Evolutionary conservation across 2,888 invertebrate genomes (phyloP), one percentile per base, ranked within the genome.

Genomic region (Scaptomyza polygonia): DNA sequence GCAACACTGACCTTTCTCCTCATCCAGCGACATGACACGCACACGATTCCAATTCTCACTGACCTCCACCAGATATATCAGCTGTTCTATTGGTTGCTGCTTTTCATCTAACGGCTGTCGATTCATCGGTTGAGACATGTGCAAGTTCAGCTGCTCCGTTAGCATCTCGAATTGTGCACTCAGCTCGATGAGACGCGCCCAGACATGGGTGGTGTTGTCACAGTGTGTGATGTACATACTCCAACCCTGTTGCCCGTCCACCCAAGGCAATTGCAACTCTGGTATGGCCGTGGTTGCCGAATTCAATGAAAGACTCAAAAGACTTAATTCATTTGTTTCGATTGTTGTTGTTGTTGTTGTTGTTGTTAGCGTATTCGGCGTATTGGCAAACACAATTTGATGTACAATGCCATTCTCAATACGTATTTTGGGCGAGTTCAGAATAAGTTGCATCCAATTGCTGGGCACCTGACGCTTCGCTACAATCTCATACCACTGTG

Each of bases 381-480:
- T 64, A 49, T 88, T 90, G 18, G 92, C 89, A 52, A 90, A 91
- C 1, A 92, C 72, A 29, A 92, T 91, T 7, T 88, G 71, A 9
- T 67, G 45, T 14, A 65, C 55, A 45, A 88, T 80, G 53, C 87
- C 85, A 32, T 80, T 83, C 43, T 88, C 85, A 2, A 86, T 79
- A 16, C 82, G 93, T 92, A 82, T 93, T 93, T 63, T 93, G 92
- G 79, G 94, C 93, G 48, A 95, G 89, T 12, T 32, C 12, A 42
- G 58, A 1, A 82, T 62, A 12, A 82, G 47, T 55, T 93, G 93
- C 83, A 94, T 92, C 95, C 96, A 96, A 88, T 95, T 93, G 11
- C 92, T 92, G 0, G 96, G 96, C 49, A 96, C 91, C 55, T 93
- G 93, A 89, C 96, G 95, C 2, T 93, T 91, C 81, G 94, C 95